Conservation (phyloP, 2,113 vertebrate species). For the Echinops telfairi region DNA sequence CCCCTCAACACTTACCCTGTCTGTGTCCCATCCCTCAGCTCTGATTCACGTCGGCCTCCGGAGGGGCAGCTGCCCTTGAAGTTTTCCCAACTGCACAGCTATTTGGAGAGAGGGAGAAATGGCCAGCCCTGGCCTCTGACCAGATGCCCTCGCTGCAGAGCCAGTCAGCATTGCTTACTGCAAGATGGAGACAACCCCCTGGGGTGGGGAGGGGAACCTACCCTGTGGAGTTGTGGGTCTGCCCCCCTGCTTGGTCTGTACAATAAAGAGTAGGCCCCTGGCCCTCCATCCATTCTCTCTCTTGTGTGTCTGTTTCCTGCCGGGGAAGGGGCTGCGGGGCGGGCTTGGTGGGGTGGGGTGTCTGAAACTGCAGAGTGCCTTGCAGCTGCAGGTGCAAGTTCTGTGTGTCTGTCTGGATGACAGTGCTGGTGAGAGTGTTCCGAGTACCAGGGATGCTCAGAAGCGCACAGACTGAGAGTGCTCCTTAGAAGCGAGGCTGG, state of each 20-base stretch:
- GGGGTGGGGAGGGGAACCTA: background rate
- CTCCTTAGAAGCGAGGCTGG: too few relatives aligned
- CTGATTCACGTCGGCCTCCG: conserved; percentile 27
- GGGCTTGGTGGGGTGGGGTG: too few relatives aligned
- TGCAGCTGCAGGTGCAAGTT: too few relatives aligned
- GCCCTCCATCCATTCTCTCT: background rate
- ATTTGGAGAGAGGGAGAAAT: background rate
- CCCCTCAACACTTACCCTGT: background rate
- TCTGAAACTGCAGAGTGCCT: too few relatives aligned
- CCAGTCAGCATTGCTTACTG: background rate
- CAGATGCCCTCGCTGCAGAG: background rate
- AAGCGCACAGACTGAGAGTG: too few relatives aligned
- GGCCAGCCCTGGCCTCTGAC: background rate
- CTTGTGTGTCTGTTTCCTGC: background rate
- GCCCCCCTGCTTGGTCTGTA: background rate
- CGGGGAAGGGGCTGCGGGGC: background rate
- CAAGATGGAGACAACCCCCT: background rate
- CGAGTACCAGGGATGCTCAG: too few relatives aligned
- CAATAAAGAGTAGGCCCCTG: conserved; percentile 71
- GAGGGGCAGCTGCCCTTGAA: background rate
- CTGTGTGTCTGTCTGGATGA: too few relatives aligned
- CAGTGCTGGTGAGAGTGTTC: too few relatives aligned
- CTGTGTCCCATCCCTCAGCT: background rate
- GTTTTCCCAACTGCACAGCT: background rate
- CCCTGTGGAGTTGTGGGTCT: fast-evolving